phyloP scores from a whole-genome alignment of 2,113 vertebrate genomes.

The Clinocottus analis region DNA sequence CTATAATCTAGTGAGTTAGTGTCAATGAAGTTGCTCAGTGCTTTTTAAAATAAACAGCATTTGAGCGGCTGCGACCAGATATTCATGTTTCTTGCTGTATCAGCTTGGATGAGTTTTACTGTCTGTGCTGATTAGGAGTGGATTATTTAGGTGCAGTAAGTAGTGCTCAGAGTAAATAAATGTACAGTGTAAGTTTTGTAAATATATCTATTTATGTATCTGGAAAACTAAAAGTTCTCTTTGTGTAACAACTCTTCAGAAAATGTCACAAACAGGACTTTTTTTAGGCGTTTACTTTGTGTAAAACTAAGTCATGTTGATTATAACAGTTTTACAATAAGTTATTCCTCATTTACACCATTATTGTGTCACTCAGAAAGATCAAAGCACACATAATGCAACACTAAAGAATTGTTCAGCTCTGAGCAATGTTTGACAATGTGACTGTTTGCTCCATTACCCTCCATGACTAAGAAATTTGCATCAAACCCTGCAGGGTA shows the following conservation, averaged over 20 bases:
- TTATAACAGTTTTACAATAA: background rate
- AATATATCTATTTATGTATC: conserved; percentile 77
- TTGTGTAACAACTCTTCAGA: conserved; percentile 28
- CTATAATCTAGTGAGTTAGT: conserved; percentile 1
- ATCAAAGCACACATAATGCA: conserved; percentile 59
- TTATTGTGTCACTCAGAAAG: conserved; percentile 6
- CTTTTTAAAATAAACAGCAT: conserved; percentile 11
- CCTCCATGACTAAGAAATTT: conserved; percentile 34
- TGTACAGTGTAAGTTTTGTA: conserved; percentile 72
- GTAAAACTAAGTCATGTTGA: background rate
- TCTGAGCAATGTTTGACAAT: conserved; percentile 64
- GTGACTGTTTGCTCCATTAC: conserved; percentile 69
- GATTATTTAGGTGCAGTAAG: conserved; percentile 6
- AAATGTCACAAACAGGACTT: conserved; percentile 16
- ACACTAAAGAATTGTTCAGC: conserved; percentile 39
- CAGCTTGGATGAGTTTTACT: conserved; percentile 13
- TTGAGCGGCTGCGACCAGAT: conserved; percentile 7
- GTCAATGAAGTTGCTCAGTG: conserved; percentile 9
- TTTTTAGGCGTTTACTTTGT: background rate
- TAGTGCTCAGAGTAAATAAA: conserved; percentile 60
- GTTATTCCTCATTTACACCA: background rate
- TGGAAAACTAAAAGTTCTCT: conserved; percentile 32
- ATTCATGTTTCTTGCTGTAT: background rate
- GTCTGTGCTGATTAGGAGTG: conserved; percentile 16
- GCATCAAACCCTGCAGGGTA: conserved; percentile 26